These are phyloP conservation scores for Zonitis immaculata DNA, from an alignment of 2,888 invertebrate species.

Conservation along the genomic window DNA sequence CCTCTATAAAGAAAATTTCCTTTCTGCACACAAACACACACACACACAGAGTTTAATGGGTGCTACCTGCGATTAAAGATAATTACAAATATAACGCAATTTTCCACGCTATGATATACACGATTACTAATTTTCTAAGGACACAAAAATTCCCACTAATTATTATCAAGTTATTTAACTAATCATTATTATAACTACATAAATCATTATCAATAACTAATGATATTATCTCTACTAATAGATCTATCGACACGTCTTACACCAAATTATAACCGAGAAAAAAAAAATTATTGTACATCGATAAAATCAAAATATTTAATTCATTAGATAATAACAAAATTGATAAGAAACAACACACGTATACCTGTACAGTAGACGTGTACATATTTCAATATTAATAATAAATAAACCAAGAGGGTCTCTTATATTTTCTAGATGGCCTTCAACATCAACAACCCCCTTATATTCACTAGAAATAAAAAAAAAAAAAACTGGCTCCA, in stretches of 20 bases:
- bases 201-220: too few relatives aligned
- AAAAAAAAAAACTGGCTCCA: neutral
- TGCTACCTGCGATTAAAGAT: conserved; percentile 29
- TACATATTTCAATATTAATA: neutral
- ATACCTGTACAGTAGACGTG: neutral
- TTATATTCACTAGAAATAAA: neutral
- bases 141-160: too few relatives aligned
- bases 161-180: too few relatives aligned
- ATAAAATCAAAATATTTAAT: neutral
- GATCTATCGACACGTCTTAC: conserved; percentile 5
- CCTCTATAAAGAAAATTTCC: conserved; percentile 28
- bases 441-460: neutral
- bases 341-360: neutral
- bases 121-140: too few relatives aligned
- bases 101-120: conserved; percentile 2
- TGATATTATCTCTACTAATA: conserved; percentile 5
- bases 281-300: too few relatives aligned
- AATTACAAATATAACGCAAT: conserved; percentile 16
- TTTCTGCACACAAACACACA: conserved; percentile 22
- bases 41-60: too few relatives aligned
- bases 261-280: neutral
- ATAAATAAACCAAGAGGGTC: too few relatives aligned
- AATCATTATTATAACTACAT: too few relatives aligned
- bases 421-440: too few relatives aligned
- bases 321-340: neutral